Conservation (phyloP, 2,113 vertebrate genomes). For the Mesembrinibis cayennensis region DNA sequence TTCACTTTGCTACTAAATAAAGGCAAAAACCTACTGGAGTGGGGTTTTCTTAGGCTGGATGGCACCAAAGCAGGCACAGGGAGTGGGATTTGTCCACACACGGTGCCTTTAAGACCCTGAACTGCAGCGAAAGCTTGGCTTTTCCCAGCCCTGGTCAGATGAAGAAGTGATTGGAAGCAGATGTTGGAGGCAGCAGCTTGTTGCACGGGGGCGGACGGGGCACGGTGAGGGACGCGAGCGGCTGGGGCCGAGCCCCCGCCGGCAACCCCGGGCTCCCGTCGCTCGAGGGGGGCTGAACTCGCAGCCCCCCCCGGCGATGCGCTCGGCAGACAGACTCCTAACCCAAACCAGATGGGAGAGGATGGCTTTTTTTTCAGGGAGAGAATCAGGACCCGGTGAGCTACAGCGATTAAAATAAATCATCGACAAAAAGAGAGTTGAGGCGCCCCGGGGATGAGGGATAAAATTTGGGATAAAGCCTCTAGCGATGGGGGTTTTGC, state of each 20-base stretch:
- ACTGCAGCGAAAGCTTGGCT: neutral
- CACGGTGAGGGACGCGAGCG: constrained; percentile 4
- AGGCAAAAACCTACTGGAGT: neutral
- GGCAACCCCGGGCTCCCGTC: constrained; percentile 47
- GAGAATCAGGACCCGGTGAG: neutral
- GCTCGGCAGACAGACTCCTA: constrained; percentile 44
- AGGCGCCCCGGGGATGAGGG: neutral
- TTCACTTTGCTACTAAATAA: neutral
- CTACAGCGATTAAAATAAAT: neutral
- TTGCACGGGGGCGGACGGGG: constrained; percentile 44
- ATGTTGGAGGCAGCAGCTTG: constrained; percentile 39
- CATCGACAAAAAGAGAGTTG: neutral
- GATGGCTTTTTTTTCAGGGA: neutral
- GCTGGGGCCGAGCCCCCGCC: constrained; percentile 2
- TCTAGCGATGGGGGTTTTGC: neutral
- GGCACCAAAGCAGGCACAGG: neutral
- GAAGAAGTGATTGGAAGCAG: constrained; percentile 63
- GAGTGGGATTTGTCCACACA: neutral
- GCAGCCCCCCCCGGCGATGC: neutral
- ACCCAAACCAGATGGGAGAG: constrained; percentile 67
- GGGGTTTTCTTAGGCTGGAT: neutral
- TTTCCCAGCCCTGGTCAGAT: constrained; percentile 54
- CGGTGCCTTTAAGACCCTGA: constrained; percentile 49
- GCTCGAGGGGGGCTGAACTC: constrained; percentile 32
- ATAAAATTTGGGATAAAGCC: neutral